Conservation (phyloP, 2,113 vertebrate genomes). For the Stigmatopora nigra region DNA sequence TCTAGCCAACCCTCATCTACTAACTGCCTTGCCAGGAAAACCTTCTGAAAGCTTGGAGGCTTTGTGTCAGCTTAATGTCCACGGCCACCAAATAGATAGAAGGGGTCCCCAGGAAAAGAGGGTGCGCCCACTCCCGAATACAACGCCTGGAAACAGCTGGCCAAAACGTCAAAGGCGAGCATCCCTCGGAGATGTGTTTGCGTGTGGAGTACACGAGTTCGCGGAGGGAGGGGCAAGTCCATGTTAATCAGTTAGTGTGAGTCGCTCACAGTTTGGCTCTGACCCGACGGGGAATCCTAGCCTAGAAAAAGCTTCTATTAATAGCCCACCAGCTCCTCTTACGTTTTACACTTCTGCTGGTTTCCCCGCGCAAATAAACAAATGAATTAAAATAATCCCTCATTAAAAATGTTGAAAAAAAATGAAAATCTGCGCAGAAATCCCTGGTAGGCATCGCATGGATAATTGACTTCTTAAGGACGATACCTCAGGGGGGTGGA, state of each 20-base stretch:
- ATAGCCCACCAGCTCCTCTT: constrained; percentile 49
- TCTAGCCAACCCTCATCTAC: not conserved
- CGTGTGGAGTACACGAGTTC: not conserved
- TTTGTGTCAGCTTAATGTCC: constrained; percentile 44
- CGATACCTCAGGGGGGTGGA: not conserved
- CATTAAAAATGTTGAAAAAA: constrained; percentile 51
- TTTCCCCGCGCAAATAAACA: constrained; percentile 25
- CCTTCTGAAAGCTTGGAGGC: constrained; percentile 36
- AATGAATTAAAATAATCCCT: constrained; percentile 28
- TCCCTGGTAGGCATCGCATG: not conserved
- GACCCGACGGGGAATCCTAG: constrained; percentile 57
- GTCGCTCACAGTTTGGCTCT: constrained; percentile 35
- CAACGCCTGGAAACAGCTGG: not conserved
- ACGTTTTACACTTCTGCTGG: constrained; percentile 37
- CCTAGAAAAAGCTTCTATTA: constrained; percentile 60
- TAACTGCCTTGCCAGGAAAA: constrained; percentile 40
- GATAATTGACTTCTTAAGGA: constrained; percentile 5
- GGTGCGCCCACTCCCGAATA: not conserved
- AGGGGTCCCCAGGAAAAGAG: not conserved
- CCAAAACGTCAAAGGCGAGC: not conserved
- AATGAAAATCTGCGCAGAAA: constrained; percentile 13
- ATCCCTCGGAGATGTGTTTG: not conserved
- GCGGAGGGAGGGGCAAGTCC: constrained; percentile 21
- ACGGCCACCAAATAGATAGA: constrained; percentile 25
- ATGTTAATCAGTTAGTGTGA: constrained; percentile 50